These are phyloP conservation scores for Tetrapedia diversipes DNA, from an alignment of 2,888 invertebrate species.

Conservation along the genomic window DNA sequence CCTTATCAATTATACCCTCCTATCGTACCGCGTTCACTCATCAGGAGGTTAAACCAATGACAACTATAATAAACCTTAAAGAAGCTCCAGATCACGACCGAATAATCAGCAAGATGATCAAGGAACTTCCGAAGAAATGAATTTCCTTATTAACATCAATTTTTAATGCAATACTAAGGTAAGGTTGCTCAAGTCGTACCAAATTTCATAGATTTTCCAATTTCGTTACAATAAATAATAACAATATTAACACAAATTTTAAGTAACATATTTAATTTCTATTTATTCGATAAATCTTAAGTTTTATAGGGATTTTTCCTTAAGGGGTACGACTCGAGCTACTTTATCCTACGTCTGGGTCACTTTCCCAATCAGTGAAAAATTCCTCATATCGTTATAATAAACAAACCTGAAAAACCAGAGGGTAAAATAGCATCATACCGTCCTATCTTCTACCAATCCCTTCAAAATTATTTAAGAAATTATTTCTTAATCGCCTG, in stretches of 20 bases:
- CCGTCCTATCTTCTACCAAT: constrained; percentile 6
- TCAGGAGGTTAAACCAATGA: background rate
- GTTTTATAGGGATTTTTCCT: too few relatives aligned
- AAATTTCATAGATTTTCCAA: too few relatives aligned
- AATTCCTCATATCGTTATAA: background rate
- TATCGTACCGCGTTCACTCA: background rate
- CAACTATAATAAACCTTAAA: background rate
- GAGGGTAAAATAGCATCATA: background rate
- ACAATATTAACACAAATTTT: too few relatives aligned
- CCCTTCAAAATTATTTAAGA: background rate
- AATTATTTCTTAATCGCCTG: background rate
- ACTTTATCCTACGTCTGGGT: background rate
- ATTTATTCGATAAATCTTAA: too few relatives aligned
- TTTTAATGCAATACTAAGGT: background rate
- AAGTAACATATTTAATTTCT: too few relatives aligned
- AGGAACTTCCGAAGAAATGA: background rate
- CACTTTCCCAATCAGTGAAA: constrained; percentile 11
- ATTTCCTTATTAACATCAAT: background rate
- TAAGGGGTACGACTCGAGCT: too few relatives aligned
- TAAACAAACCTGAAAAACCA: background rate
- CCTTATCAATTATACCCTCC: background rate
- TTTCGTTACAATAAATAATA: too few relatives aligned
- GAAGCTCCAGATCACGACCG: background rate
- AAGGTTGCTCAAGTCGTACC: too few relatives aligned
- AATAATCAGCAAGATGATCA: background rate